Evolutionary conservation across 2,113 vertebrate species (phyloP).

Genomic region (Macquaria australasica): DNA sequence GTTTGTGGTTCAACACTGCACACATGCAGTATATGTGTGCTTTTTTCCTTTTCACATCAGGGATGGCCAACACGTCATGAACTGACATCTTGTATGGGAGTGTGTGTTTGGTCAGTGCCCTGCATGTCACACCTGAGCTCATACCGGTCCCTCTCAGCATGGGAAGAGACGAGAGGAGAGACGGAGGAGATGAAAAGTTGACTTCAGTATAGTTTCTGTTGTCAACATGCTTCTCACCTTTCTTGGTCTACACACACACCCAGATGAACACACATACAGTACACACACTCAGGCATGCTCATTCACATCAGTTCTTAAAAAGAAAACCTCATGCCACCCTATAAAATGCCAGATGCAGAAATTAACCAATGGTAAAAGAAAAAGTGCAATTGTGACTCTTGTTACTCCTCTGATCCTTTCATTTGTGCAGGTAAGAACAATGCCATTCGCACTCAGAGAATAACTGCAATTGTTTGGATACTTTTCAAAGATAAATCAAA

Average conservation of each 20-base stretch:
- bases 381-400: too few species aligned
- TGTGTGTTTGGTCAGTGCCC: neutral
- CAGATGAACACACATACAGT: neutral
- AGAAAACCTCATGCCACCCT: neutral
- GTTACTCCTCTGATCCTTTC: too few species aligned
- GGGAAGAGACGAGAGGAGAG: neutral
- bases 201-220: neutral
- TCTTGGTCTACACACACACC: neutral
- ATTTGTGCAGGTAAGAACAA: too few species aligned
- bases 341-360: neutral
- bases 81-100: neutral
- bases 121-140: neutral
- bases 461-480: neutral
- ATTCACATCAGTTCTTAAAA: neutral
- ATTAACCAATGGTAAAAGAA: neutral
- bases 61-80: neutral
- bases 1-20: neutral
- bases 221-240: neutral
- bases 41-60: neutral
- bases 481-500: neutral
- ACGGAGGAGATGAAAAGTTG: too few species aligned
- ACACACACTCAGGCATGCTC: neutral
- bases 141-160: neutral
- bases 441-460: too few species aligned
- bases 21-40: neutral